Evolutionary conservation across 2,113 vertebrate genomes (phyloP).

Genomic region (Hyperopisus bebe): DNA sequence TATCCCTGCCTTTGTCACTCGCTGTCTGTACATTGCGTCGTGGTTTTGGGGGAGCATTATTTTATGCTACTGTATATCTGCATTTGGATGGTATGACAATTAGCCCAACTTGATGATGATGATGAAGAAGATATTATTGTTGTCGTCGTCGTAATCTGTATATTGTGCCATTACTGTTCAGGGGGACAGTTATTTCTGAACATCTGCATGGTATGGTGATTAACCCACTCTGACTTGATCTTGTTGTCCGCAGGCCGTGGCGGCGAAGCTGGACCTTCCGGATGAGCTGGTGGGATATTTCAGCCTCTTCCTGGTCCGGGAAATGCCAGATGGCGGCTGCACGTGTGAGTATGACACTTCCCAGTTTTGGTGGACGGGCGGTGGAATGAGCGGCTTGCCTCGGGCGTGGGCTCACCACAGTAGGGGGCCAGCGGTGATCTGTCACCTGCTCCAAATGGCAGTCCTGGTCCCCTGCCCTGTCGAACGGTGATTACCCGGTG

Average conservation of each 20-base stretch:
- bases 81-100: background rate
- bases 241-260: constrained; percentile 71
- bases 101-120: background rate
- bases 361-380: background rate
- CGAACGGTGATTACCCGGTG: background rate
- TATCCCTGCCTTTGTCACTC: background rate
- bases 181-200: background rate
- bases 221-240: background rate
- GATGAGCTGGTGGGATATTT: constrained; percentile 93
- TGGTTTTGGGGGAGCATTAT: background rate
- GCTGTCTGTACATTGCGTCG: background rate
- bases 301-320: constrained; percentile 86
- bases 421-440: background rate
- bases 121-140: background rate
- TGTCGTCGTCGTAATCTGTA: background rate
- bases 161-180: background rate
- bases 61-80: background rate
- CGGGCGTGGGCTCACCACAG: background rate
- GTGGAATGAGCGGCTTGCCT: background rate
- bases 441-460: background rate
- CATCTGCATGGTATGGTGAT: background rate
- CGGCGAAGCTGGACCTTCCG: constrained; percentile 85
- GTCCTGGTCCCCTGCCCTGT: background rate
- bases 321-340: constrained; percentile 76
- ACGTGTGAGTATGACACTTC: constrained; percentile 75